A percentile compares a stretch with the other conserved stretches of the same genome.
Conservation (phyloP, 2,797 vertebrate species). For the Sebastes trivittatus region DNA sequence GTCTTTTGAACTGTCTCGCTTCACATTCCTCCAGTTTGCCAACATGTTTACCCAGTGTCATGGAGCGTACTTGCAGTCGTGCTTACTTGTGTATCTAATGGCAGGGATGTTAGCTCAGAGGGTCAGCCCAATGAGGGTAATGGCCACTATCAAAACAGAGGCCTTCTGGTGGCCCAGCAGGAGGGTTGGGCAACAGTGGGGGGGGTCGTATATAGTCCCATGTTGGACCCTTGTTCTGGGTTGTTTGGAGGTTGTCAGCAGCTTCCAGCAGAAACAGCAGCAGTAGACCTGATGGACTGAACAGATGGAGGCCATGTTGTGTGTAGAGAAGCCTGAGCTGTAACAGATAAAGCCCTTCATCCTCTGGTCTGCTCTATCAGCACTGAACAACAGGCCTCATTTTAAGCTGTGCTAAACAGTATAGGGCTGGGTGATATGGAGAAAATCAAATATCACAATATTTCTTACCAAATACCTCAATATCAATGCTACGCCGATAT, state of each 20-base stretch:
- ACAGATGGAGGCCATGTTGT: conserved; percentile 66
- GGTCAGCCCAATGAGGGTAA: conserved; percentile 60
- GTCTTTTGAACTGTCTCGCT: conserved; percentile 23
- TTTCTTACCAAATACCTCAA: no score
- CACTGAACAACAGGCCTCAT: conserved; percentile 19
- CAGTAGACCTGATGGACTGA: conserved; percentile 55
- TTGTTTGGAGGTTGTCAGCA: conserved; percentile 55
- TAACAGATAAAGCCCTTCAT: conserved; percentile 25
- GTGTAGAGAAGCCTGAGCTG: conserved; percentile 5
- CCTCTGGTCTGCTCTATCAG: background rate
- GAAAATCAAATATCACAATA: no score
- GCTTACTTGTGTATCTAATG: conserved; percentile 67
- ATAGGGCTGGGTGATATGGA: no score
- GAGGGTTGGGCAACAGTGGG: conserved; percentile 23
- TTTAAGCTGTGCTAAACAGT: background rate
- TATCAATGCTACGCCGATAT: no score
- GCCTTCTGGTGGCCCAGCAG: conserved; percentile 78
- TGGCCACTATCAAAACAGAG: conserved; percentile 75
- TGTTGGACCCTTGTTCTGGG: conserved; percentile 30
- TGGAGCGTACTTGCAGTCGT: conserved; percentile 45
- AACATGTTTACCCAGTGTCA: conserved; percentile 70
- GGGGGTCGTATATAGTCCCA: background rate
- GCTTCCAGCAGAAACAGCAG: conserved; percentile 40
- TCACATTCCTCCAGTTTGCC: conserved; percentile 53
- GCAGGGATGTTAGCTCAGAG: conserved; percentile 71